Evolutionary conservation across 2,888 invertebrate species (phyloP), one percentile per base, ranked within the genome.

Genomic region (Gymnocheta viridis): DNA sequence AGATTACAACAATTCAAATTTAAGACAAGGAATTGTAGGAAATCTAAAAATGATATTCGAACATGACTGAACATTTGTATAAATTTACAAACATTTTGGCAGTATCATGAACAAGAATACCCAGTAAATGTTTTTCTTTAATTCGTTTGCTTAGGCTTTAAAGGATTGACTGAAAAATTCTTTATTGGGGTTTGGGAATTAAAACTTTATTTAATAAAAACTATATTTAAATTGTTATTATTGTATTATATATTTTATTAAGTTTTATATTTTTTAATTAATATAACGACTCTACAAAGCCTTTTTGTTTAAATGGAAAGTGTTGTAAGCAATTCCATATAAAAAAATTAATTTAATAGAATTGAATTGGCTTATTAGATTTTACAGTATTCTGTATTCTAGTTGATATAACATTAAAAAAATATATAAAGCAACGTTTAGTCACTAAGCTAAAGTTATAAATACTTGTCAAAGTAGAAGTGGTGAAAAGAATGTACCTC

Each of bases 1-100:
- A 19, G 32, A 35, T 24, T 14, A 51, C 14, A 67, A 35, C 19
- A 51, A 35, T 22, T 47, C 19, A 66, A 66, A 66, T 29, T 47
- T 29, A 29, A 47, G 17, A 29, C 17, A 6, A 10, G 10, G 29
- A 19, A 32, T 32, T 58, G 6, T 12, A 19, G n/a, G 4, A n/a
- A 54, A 54, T n/a, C 54, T 27, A 54, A 54, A 54, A 12, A 27
- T 2, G 10, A 2, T n/a, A 54, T 27, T 27, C 3, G n/a, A 14
- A 54, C 6, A 7, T 7, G n/a, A n/a, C n/a, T n/a, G n/a, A 51
- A 27, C 22, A 51, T 6, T n/a, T n/a, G 10, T 10, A 22, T 7
- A 2, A 9, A 19, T 17, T 49, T 17, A 22, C n/a, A n/a, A 49
- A 49, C 12, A 1, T 12, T 47, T 19, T 47, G 19, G 47, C 44